phyloP scores from a whole-genome alignment of 1,140 invertebrate species.

The Anastrepha obliqua region DNA sequence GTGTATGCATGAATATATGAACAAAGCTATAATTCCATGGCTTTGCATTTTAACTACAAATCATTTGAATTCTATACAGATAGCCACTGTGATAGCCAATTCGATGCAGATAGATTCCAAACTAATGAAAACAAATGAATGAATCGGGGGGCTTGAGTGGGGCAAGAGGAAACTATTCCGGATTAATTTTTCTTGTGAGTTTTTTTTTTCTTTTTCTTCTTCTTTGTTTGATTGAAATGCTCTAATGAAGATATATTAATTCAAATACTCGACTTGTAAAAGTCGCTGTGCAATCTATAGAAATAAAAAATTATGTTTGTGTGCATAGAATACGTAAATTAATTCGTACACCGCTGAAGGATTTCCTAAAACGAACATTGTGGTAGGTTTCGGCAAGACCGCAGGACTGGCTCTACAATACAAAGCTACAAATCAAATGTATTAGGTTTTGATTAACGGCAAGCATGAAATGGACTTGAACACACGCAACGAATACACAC shows the following conservation, averaged over 20 bases:
- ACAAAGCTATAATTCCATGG: background rate
- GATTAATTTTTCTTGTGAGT: background rate
- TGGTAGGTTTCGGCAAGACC: too few species aligned
- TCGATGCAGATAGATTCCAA: background rate
- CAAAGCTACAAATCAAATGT: too few species aligned
- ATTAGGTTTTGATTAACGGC: too few species aligned
- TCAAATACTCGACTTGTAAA: background rate
- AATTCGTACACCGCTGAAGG: too few species aligned
- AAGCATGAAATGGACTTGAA: too few species aligned
- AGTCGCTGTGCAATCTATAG: background rate
- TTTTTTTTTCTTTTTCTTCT: background rate
- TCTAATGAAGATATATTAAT: constrained; percentile 24
- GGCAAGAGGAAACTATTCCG: background rate
- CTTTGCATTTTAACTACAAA: constrained; percentile 27
- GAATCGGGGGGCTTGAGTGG: background rate
- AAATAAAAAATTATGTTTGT: too few species aligned
- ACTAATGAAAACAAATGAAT: background rate
- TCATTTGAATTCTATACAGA: constrained; percentile 15
- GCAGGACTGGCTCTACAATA: too few species aligned
- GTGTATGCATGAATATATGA: background rate
- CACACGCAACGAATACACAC: too few species aligned
- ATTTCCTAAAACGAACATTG: too few species aligned
- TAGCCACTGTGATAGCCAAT: background rate
- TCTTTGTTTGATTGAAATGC: background rate
- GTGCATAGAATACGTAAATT: too few species aligned